Evolutionary conservation across 2,113 vertebrate species (phyloP), one percentile per base, ranked within the genome.

Genomic region (Ictidomys tridecemlineatus): DNA sequence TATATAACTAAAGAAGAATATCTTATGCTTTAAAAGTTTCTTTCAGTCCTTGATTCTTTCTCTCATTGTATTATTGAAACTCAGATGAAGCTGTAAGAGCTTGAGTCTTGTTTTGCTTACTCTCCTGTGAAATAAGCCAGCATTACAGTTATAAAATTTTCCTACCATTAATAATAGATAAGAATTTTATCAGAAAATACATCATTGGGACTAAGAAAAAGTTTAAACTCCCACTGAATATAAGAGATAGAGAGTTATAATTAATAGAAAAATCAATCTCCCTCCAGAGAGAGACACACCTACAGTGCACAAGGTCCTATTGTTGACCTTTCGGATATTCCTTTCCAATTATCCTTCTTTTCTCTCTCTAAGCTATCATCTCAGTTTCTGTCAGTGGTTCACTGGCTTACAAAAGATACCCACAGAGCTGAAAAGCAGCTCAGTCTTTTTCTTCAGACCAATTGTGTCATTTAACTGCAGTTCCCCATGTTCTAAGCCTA

Each of bases 171-270:
- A 90, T 85, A 92, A 91, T 5, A 76, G 24, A 72, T 58, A 76
- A n/a, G 12, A 93, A 93, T 85, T 97, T 95, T 93, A 85, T 61
- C n/a, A 88, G 63, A 95, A 96, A 96, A 77, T 53, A 51, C 1
- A 24, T 93, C 7, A 30, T 72, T 79, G 39, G 22, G 28, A 74
- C 84, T 79, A 39, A 78, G 34, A 67, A 61, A 92, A 70, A 32
- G 17, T 4, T 78, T 91, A 86, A 95, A 42, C 4, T 67, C 17
- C 32, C 16, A 67, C 28, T 72, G 45, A 34, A 22, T 63, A 45
- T 56, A 17, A 32, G 53, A 94, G 79, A 93, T 79, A 70, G 30
- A 88, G 45, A 93, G 34, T 86, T 83, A 26, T 91, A 96, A 86
- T 93, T 89, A 93, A 93, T 61, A 48, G 70, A 88, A 93, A 89